These are phyloP conservation scores for Syngnathus typhle DNA, from an alignment of 2,113 vertebrate genomes.

Conservation along the genomic window DNA sequence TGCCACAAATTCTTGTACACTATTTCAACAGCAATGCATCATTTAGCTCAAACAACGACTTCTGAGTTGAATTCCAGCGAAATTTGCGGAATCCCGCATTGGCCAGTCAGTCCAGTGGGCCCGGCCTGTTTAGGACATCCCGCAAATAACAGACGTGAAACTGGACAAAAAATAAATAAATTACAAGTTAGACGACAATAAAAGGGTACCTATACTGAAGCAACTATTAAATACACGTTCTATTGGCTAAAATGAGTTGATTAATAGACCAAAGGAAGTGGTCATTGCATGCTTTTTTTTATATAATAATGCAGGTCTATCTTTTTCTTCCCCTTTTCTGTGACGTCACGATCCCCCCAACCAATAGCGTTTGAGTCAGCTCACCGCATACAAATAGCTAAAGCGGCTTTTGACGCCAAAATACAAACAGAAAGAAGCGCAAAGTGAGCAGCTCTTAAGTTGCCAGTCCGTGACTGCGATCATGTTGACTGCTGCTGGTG, in stretches of 20 bases:
- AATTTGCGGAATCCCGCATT: not conserved
- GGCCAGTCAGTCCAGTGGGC: not conserved
- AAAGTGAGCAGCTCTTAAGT: slow-evolving; percentile 72
- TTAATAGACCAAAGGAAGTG: not conserved
- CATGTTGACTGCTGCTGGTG: slow-evolving; percentile 63
- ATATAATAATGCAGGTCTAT: not conserved
- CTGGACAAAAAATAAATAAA: not conserved
- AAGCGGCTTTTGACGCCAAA: slow-evolving; percentile 13
- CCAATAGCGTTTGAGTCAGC: slow-evolving; percentile 46
- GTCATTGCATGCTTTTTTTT: not conserved
- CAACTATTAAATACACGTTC: not conserved
- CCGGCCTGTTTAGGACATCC: not conserved
- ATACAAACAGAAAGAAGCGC: slow-evolving; percentile 18
- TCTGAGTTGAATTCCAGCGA: not conserved
- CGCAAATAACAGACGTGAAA: slow-evolving; percentile 28
- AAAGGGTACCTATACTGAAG: no score
- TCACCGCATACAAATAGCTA: slow-evolving; percentile 28
- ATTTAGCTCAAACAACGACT: not conserved
- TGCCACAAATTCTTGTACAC: slow-evolving; percentile 20
- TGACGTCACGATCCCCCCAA: slow-evolving; percentile 26
- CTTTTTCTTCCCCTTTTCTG: not conserved
- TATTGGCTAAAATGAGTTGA: not conserved
- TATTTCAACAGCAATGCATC: not conserved
- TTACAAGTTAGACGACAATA: not conserved
- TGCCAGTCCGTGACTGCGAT: slow-evolving; percentile 88